These are phyloP conservation scores for Phania funesta DNA, from an alignment of 2,888 invertebrate species.

Conservation along the genomic window DNA sequence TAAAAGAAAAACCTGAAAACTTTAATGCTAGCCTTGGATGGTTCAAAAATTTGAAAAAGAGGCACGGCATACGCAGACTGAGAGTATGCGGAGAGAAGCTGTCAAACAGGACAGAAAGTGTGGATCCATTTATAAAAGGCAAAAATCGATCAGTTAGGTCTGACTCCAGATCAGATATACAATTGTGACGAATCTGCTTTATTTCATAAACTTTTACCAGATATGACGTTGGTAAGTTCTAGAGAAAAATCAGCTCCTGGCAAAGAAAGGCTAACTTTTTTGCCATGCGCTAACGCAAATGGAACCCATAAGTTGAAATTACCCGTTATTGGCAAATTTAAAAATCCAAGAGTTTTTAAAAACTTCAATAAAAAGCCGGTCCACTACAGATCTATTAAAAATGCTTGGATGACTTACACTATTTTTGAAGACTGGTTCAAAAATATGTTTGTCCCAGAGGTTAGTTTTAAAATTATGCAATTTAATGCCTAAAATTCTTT, in stretches of 20 bases:
- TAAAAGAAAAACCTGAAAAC: not conserved
- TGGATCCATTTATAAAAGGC: not conserved
- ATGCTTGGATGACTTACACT: not conserved
- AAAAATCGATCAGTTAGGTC: conserved; percentile 17
- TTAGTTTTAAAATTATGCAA: not conserved
- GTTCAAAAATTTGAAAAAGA: no score
- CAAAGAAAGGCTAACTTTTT: not conserved
- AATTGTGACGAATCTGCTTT: not conserved
- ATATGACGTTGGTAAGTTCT: not conserved
- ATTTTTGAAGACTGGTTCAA: not conserved
- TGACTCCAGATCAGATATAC: conserved; percentile 11
- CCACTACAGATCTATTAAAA: not conserved
- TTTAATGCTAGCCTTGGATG: no score
- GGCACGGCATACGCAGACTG: no score
- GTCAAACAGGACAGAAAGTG: not conserved
- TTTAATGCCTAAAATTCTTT: not conserved
- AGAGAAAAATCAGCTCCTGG: not conserved
- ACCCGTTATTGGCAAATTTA: not conserved
- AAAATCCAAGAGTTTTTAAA: not conserved
- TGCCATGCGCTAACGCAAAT: not conserved
- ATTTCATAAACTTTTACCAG: conserved; percentile 27
- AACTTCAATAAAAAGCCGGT: not conserved
- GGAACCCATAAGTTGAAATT: not conserved
- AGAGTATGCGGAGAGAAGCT: no score
- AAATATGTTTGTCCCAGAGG: not conserved